phyloP scores from a whole-genome alignment of 2,113 vertebrate species.

The Lota lota region DNA sequence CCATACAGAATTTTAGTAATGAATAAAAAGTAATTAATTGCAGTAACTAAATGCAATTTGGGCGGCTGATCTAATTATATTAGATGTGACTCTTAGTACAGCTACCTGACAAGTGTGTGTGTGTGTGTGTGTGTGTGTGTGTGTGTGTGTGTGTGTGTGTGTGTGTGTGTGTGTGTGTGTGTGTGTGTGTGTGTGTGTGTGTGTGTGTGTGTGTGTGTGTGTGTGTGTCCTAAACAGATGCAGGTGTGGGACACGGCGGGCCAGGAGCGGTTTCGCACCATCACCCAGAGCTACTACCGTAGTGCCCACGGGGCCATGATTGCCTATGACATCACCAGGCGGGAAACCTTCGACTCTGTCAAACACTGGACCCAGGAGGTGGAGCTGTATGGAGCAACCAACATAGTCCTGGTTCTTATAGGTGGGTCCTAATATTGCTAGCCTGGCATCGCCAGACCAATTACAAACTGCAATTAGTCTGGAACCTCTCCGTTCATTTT shows the following conservation, averaged over 20 bases:
- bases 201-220: slow-evolving; percentile 14
- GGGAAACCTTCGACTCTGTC: slow-evolving; percentile 85
- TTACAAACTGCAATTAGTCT: too few relatives aligned
- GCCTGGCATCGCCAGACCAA: too few relatives aligned
- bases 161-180: not conserved
- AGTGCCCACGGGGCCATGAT: slow-evolving; percentile 94
- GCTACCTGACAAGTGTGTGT: not conserved
- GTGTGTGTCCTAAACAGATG: slow-evolving; percentile 73
- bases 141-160: not conserved
- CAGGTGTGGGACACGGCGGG: slow-evolving; percentile 98
- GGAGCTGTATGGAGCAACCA: slow-evolving; percentile 86
- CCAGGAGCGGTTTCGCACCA: slow-evolving; percentile 96
- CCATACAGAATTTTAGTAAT: not conserved
- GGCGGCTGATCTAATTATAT: too few relatives aligned
- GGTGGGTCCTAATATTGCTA: slow-evolving; percentile 69
- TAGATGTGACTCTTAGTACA: not conserved
- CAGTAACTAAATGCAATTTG: too few relatives aligned
- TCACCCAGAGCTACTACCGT: slow-evolving; percentile 98
- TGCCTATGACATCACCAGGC: slow-evolving; percentile 91
- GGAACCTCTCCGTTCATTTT: too few relatives aligned
- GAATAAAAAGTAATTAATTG: not conserved
- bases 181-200: slow-evolving; percentile 11
- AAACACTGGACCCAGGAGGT: slow-evolving; percentile 90
- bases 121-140: not conserved
- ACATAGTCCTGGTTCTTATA: slow-evolving; percentile 87